Evolutionary conservation across 2,113 vertebrate genomes (phyloP).

Genomic region (Thalassarche chlororhynchos): DNA sequence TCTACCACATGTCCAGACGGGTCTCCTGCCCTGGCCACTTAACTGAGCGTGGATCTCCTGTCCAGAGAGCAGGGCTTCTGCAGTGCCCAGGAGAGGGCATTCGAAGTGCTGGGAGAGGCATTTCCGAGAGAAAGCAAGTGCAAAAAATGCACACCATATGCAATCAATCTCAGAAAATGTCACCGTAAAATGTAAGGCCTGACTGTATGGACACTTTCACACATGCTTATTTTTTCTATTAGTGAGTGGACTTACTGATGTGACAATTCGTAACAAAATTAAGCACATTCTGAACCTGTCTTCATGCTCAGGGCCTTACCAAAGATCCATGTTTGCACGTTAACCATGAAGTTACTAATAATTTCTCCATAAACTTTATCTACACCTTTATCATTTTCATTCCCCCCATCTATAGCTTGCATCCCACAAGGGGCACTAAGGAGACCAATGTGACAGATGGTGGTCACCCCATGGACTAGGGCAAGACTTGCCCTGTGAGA

Average conservation of each 20-base stretch:
- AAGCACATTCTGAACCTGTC: background rate
- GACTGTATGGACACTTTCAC: background rate
- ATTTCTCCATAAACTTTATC: background rate
- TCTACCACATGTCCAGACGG: background rate
- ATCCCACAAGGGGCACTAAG: background rate
- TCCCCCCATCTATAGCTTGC: background rate
- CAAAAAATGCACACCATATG: background rate
- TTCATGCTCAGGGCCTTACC: background rate
- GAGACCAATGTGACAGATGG: background rate
- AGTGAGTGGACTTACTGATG: background rate
- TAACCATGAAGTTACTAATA: background rate
- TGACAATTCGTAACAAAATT: background rate
- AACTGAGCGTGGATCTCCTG: accelerated
- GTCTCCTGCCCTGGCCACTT: background rate
- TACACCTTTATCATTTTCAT: background rate
- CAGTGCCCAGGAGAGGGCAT: background rate
- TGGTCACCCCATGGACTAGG: background rate
- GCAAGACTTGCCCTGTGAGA: background rate
- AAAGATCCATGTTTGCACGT: background rate
- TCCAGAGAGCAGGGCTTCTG: background rate
- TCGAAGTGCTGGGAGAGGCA: background rate
- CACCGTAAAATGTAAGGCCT: background rate
- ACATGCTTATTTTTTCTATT: background rate
- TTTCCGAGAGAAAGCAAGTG: background rate
- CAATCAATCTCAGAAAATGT: background rate